Base-by-base conservation (phyloP, 2,888 invertebrate species). In the Spilarctia lutea region DNA sequence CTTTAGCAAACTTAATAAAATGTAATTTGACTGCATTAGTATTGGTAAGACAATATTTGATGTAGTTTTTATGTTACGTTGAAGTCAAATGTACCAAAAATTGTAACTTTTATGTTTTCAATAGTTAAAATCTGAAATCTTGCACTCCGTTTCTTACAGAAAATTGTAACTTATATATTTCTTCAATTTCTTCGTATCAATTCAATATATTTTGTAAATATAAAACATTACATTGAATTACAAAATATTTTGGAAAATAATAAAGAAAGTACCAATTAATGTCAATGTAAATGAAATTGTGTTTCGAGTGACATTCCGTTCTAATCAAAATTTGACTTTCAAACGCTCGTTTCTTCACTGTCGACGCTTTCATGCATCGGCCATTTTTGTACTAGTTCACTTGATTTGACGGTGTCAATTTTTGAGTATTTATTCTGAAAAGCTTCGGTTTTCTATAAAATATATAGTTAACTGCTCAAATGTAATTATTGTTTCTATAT, bases 301-400 rank as follows among this genome's bases (percentile, higher is more conserved):
- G 30, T 48, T 20, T 11, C 24, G 1, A 24, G n/a, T 65, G 27
- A 65, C 71, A 66, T 60, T 74, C 66, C 74, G 33, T 71, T 66
- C 0, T 60, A 71, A 11, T 35, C 71, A 74, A 67, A 72, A 74
- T 75, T 71, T 72, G 66, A 75, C 77, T 65, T 65, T 69, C 65
- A 73, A 69, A 65, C 33, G 69, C 65, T n/a, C 42, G 4, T 68
- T 72, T 65, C 65, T 56, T 33, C 27, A 56, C 33, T 33, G 66
- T 78, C 78, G 79, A 79, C 79, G 81, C 76, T 74, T 48, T 69
- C 65, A 75, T 80, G 80, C 82, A 76, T 83, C 83, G 81, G 83
- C 83, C 83, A 83, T 83, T 83, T 83, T 83, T 66, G n/a, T 75
- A 73, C 69, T 79, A 65, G 70, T n/a, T n/a, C n/a, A n/a, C 75